phyloP scores from a whole-genome alignment of 2,888 invertebrate genomes.

The Syritta pipiens region DNA sequence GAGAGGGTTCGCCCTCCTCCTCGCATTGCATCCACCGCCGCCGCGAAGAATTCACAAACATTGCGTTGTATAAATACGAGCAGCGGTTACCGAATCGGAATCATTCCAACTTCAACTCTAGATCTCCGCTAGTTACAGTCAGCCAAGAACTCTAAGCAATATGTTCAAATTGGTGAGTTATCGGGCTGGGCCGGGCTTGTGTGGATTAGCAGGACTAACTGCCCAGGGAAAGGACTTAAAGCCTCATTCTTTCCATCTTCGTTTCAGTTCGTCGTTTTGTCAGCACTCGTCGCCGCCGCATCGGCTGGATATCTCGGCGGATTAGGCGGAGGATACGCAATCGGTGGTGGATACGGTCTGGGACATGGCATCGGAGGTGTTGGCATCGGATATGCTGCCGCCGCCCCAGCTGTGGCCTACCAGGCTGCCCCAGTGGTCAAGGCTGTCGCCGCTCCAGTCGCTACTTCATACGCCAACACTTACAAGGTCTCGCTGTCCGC shows the following conservation, averaged over 20 bases:
- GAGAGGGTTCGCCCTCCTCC: slow-evolving; percentile 49
- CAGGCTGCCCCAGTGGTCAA: slow-evolving; percentile 75
- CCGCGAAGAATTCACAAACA: slow-evolving; percentile 48
- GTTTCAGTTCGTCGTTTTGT: slow-evolving; percentile 76
- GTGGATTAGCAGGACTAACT: no score
- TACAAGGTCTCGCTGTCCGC: slow-evolving; percentile 71
- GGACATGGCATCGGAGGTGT: slow-evolving; percentile 63
- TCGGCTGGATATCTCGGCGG: slow-evolving; percentile 78
- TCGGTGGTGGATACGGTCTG: slow-evolving; percentile 73
- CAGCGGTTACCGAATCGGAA: slow-evolving; percentile 73
- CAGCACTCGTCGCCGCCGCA: slow-evolving; percentile 79
- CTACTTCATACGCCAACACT: slow-evolving; percentile 78
- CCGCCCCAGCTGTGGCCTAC: slow-evolving; percentile 35
- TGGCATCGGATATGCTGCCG: slow-evolving; percentile 72
- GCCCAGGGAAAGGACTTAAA: no score
- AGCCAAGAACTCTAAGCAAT: slow-evolving; percentile 70
- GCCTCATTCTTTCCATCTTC: no score
- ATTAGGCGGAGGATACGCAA: slow-evolving; percentile 72
- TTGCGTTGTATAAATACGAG: slow-evolving; percentile 78
- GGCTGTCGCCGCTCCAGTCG: slow-evolving; percentile 71
- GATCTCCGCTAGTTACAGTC: slow-evolving; percentile 72
- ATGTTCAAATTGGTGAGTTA: slow-evolving; percentile 80
- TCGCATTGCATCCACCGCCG: no score
- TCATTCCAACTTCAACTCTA: slow-evolving; percentile 77
- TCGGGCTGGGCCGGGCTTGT: background rate